Evolutionary conservation across 1,140 invertebrate genomes (phyloP), one percentile per base, ranked within the genome.

Genomic region (Dysdera silvatica): DNA sequence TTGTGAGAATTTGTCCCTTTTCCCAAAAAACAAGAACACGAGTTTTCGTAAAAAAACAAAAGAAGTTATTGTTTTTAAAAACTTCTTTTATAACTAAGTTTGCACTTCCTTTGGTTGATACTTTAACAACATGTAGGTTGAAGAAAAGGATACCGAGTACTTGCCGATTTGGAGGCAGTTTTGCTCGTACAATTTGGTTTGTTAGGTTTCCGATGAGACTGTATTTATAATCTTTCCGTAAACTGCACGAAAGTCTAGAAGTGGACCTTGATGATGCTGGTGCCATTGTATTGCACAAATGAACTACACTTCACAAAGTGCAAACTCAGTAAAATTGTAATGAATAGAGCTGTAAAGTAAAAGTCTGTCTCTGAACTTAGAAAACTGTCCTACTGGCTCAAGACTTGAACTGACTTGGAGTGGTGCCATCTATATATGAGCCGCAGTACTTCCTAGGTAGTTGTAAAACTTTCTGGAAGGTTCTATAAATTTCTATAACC

Each of bases 11-110:
- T 12, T 20, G 18, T 12, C 14, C 43, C 23, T 45, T 45, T 45
- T 45, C 14, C 43, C 43, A 45, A 45, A 45, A 45, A 45, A 45
- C n/a, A n/a, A n/a, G n/a, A n/a, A n/a, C n/a, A n/a, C n/a, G n/a
- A n/a, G n/a, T n/a, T n/a, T n/a, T n/a, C n/a, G n/a, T n/a, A n/a
- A n/a, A n/a, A n/a, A n/a, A n/a, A n/a, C n/a, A n/a, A n/a, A n/a
- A n/a, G n/a, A n/a, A n/a, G n/a, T n/a, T n/a, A n/a, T n/a, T n/a
- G n/a, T n/a, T n/a, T n/a, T n/a, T 45, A 45, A 20, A 45, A 45
- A 20, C 43, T 45, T 45, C 7, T 45, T 45, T 8, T n/a, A 10
- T 18, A 14, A 45, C 7, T 45, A 18, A n/a, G n/a, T n/a, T n/a
- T 7, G 14, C 18, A 45, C 43, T 10, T 20, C 23, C 18, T 45